Conservation (phyloP, 2,888 invertebrate species). For the Mythimna albipuncta region DNA sequence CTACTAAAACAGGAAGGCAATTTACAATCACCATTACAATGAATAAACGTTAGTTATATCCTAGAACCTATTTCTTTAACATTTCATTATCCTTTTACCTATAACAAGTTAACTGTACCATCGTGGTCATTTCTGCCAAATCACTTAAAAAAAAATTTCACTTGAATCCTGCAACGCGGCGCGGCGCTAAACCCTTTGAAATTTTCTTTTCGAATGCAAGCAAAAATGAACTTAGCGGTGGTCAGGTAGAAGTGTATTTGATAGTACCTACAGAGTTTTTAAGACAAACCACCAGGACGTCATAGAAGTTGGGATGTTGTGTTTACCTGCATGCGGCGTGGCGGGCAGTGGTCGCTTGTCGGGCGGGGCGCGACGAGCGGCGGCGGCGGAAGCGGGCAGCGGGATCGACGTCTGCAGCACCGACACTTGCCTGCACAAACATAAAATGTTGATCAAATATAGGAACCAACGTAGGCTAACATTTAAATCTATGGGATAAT, state of each 20-base stretch:
- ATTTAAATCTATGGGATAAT: too few species aligned
- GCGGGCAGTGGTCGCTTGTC: conserved; percentile 95
- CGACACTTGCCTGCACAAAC: conserved; percentile 91
- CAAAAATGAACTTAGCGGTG: too few species aligned
- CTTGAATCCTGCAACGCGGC: too few species aligned
- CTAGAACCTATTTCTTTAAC: background rate
- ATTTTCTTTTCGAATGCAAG: too few species aligned
- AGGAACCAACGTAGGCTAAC: background rate
- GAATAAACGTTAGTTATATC: too few species aligned
- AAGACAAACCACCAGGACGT: conserved; percentile 29
- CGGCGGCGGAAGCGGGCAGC: conserved; percentile 94
- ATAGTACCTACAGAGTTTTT: background rate
- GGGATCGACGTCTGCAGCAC: conserved; percentile 95
- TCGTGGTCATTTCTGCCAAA: too few species aligned
- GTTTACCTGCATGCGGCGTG: conserved; percentile 89
- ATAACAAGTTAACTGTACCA: background rate
- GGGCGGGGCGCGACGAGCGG: conserved; percentile 94
- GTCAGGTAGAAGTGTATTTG: too few species aligned
- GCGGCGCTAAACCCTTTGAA: too few species aligned
- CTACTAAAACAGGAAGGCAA: too few species aligned
- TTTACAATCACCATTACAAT: too few species aligned
- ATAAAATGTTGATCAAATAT: conserved; percentile 36
- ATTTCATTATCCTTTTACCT: conserved; percentile 6
- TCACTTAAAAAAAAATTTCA: too few species aligned
- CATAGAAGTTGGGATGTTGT: conserved; percentile 20